A percentile compares a stretch with the other conserved stretches of the same genome.
Evolutionary conservation across 2,113 vertebrate genomes (phyloP).

Genomic region (Lycaon pictus): DNA sequence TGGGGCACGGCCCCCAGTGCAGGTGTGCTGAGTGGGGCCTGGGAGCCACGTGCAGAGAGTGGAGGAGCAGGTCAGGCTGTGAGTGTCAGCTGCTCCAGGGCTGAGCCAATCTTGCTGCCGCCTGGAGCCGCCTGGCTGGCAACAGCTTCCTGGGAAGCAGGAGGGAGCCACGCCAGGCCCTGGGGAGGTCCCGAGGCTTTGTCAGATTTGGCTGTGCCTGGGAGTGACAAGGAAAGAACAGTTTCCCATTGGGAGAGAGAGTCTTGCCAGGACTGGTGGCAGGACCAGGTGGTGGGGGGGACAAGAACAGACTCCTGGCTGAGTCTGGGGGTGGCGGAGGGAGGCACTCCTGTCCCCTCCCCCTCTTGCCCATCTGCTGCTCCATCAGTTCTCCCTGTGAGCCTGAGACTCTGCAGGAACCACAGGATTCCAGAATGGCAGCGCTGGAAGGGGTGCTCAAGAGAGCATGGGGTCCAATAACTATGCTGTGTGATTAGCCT

Average conservation of each 20-base stretch:
- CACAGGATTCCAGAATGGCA: background rate
- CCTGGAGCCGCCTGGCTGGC: slow-evolving; percentile 68
- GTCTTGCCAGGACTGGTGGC: slow-evolving; percentile 54
- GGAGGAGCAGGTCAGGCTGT: background rate
- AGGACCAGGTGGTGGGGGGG: slow-evolving; percentile 55
- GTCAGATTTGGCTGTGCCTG: slow-evolving; percentile 46
- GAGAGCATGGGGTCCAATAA: background rate
- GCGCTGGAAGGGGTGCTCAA: background rate
- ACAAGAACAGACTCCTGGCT: background rate
- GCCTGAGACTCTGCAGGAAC: background rate
- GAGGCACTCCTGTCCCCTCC: background rate
- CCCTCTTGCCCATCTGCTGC: slow-evolving; percentile 59
- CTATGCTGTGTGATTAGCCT: background rate
- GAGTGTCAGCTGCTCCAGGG: slow-evolving; percentile 56
- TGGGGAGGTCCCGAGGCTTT: slow-evolving; percentile 56
- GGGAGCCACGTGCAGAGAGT: background rate
- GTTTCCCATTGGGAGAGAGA: slow-evolving; percentile 27
- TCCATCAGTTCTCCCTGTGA: background rate
- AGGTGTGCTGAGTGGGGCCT: background rate
- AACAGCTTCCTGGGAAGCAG: slow-evolving; percentile 80
- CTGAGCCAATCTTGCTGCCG: slow-evolving; percentile 24
- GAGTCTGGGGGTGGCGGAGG: fast-evolving
- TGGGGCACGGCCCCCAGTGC: background rate
- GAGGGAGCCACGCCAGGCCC: slow-evolving; percentile 69
- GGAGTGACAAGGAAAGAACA: slow-evolving; percentile 59